Conservation (phyloP, 2,888 invertebrate genomes). For the Trissolcus brochymenae region DNA sequence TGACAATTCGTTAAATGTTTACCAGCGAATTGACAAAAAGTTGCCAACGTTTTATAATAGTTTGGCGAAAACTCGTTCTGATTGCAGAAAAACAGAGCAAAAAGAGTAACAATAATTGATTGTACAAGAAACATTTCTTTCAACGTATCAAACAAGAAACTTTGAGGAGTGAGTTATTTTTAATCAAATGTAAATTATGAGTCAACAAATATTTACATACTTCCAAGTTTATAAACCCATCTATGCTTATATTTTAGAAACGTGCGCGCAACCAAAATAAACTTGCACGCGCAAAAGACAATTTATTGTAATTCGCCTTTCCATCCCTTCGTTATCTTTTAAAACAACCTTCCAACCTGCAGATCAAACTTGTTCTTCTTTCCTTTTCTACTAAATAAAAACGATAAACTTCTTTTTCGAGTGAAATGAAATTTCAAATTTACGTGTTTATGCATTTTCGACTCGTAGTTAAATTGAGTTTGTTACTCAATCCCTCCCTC, state of each 20-base stretch:
- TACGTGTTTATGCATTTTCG: no score
- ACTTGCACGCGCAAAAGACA: neutral
- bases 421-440: no score
- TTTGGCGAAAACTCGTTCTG: no score
- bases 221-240: slow-evolving; percentile 2
- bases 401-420: no score
- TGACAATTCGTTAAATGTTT: no score
- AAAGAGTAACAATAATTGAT: neutral
- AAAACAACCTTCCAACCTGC: no score
- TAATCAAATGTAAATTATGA: neutral
- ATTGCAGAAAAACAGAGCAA: neutral
- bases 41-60: neutral
- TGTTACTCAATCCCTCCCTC: no score
- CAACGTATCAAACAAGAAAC: neutral
- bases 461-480: no score
- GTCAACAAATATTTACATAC: slow-evolving; percentile 14
- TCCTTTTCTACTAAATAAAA: no score
- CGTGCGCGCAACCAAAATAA: neutral
- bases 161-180: slow-evolving; percentile 11
- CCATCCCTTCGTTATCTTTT: no score
- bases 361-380: no score
- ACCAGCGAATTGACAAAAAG: neutral
- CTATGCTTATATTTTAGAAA: slow-evolving; percentile 33
- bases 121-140: neutral
- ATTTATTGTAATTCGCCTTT: neutral